Percentiles rank a stretch among this genome's conserved stretches.
Conservation (phyloP, 2,113 vertebrate genomes). For the Datnioides undecimradiatus region DNA sequence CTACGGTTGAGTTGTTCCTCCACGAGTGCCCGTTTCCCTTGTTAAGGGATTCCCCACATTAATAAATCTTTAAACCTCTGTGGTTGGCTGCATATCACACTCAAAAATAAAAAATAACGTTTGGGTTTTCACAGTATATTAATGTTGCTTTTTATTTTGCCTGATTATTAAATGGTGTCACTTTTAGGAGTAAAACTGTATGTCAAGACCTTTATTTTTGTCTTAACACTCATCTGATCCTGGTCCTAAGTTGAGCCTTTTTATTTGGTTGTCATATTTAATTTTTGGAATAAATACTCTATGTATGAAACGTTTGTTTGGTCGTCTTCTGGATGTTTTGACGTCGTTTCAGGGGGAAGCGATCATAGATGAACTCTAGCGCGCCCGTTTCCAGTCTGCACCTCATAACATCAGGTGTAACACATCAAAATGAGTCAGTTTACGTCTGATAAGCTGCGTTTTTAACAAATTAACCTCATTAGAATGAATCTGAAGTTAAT, state of each 20-base stretch:
- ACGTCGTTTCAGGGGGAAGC: no score
- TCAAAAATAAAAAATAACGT: conserved; percentile 74
- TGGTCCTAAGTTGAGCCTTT: conserved; percentile 76
- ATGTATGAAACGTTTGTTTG: conserved; percentile 55
- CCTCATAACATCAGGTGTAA: no score
- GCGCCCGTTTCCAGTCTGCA: no score
- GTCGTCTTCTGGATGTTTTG: neutral
- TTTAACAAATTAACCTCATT: no score
- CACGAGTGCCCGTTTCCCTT: conserved; percentile 50
- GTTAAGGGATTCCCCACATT: conserved; percentile 37
- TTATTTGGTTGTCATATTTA: conserved; percentile 81
- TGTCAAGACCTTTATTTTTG: conserved; percentile 78
- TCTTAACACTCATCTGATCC: conserved; percentile 80
- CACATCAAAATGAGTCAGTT: no score
- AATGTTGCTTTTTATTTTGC: conserved; percentile 49
- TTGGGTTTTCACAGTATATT: conserved; percentile 79
- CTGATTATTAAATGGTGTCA: conserved; percentile 73
- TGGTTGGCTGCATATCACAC: conserved; percentile 85
- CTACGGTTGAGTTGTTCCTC: conserved; percentile 23
- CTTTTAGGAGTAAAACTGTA: conserved; percentile 75
- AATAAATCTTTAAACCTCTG: conserved; percentile 78
- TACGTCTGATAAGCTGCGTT: no score
- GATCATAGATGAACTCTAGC: no score
- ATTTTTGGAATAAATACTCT: conserved; percentile 81
- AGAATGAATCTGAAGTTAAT: no score